Percentiles rank a stretch among this genome's conserved stretches.
Conservation (phyloP, 1,140 invertebrate genomes). For the Hermetia illucens region DNA sequence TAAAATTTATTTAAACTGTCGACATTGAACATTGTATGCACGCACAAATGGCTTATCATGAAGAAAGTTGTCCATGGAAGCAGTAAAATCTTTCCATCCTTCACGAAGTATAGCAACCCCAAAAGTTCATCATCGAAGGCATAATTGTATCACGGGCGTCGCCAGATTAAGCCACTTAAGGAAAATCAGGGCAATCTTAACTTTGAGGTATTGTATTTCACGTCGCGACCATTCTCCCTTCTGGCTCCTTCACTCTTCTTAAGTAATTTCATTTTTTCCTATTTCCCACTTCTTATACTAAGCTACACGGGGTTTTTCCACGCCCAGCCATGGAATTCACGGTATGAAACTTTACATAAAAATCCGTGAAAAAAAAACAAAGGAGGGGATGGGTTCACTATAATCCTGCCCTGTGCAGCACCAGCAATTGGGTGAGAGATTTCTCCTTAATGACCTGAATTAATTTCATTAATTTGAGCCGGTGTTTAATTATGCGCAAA, state of each 20-base stretch:
- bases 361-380: no score
- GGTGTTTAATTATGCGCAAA: slow-evolving; percentile 1
- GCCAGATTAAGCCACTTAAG: neutral
- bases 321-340: neutral
- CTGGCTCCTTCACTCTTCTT: neutral
- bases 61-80: no score
- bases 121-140: no score
- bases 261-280: neutral
- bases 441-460: neutral
- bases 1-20: no score
- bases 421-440: neutral
- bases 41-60: no score
- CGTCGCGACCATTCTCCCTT: neutral
- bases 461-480: slow-evolving; percentile 1
- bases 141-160: neutral
- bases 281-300: no score
- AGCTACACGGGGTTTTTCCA: no score
- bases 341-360: neutral
- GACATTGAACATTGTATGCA: no score
- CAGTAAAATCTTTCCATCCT: no score
- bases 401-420: no score
- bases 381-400: no score
- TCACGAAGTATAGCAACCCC: no score
- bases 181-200: neutral
- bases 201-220: neutral